Conservation (phyloP, 2,797 vertebrate species). For the Pogoniulus pusillus region DNA sequence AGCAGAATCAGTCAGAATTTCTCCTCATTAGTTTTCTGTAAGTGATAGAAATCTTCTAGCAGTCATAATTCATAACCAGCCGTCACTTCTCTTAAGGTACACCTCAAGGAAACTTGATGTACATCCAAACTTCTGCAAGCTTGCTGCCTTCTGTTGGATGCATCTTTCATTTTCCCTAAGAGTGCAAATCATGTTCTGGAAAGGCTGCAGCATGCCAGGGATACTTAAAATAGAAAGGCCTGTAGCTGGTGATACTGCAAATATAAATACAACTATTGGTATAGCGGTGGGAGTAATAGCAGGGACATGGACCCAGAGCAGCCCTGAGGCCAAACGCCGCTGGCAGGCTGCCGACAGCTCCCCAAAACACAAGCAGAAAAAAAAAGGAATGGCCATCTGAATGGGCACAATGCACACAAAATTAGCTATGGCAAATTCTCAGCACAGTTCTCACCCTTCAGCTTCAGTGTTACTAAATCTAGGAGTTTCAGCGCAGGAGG, state of each 20-base stretch:
- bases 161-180: slow-evolving; percentile 36
- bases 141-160: slow-evolving; percentile 57
- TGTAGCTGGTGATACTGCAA: slow-evolving; percentile 45
- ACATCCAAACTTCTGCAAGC: slow-evolving; percentile 60
- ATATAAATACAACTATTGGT: slow-evolving; percentile 39
- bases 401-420: not conserved
- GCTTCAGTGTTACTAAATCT: not conserved
- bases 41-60: not conserved
- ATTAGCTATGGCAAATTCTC: not conserved
- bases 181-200: slow-evolving; percentile 55
- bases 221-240: slow-evolving; percentile 57
- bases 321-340: not conserved
- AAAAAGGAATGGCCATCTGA: not conserved
- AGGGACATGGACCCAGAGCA: not conserved
- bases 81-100: slow-evolving; percentile 29
- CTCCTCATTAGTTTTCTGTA: not conserved
- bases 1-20: not conserved
- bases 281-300: not conserved
- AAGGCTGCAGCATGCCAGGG: slow-evolving; percentile 39
- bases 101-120: slow-evolving; percentile 59
- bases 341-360: not conserved
- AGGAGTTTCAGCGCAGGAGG: not conserved
- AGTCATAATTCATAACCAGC: slow-evolving; percentile 34
- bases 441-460: not conserved
- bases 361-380: not conserved